Base-by-base conservation (phyloP, 2,113 vertebrate genomes). In the Abramis brama region DNA sequence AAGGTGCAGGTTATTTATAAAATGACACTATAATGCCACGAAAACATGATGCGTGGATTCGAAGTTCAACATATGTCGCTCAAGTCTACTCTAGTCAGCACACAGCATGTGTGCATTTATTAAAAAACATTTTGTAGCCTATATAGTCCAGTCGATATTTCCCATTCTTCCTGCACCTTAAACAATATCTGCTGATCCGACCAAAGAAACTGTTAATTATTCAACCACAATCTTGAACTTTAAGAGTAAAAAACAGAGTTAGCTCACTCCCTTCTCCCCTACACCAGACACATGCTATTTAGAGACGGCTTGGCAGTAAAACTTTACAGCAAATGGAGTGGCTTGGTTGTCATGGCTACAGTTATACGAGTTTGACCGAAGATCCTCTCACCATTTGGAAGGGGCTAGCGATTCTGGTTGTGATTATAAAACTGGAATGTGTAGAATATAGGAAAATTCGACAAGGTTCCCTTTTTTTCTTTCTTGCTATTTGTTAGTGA, bases 291-390 rank as follows among this genome's bases (percentile, higher is more conserved):
- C 45, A 83, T 73, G 79, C 57, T 59, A 79, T 88, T 88, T 87
- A 80, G 74, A 85, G 79, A 74, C 82, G 33, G 70, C 88, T 84
- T 88, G 85, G 91, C 75, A 90, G 90, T 94, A 95, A 94, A 94
- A 93, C 86, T 94, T 94, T 94, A 94, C 89, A 85, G 87, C 89
- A 85, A 82, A 92, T 88, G 92, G 88, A 87, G 89, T 47, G 92
- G 92, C 89, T 92, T 78, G 17, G 93, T 94, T 91, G 92, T 92
- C 93, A 94, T 94, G 91, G 93, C 84, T 89, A 93, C 93, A 66
- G 92, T 94, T 93, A 93, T 94, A 94, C 88, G 91, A 94, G 91
- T 89, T 87, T 90, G 90, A 88, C 91, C 62, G 78, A 83, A 76
- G 85, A 83, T 83, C 43, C 39, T 83, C 83, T 88, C 78, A 59